Percentiles rank a stretch among this genome's conserved stretches.
phyloP scores from a whole-genome alignment of 2,888 invertebrate genomes.

The Seladonia tumulorum region DNA sequence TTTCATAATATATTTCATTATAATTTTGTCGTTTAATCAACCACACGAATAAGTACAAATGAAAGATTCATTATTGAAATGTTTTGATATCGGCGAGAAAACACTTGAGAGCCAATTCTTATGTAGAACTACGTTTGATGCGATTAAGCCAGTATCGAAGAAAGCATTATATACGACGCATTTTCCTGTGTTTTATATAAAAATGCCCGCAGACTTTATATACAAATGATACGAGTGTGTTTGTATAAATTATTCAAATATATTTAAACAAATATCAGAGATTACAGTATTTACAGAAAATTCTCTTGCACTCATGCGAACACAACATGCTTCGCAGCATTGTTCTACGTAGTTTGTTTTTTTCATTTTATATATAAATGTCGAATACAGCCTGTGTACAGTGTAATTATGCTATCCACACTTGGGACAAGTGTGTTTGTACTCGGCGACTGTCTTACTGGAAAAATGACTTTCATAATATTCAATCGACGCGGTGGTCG shows the following conservation, averaged over 20 bases:
- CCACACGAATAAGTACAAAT: background rate
- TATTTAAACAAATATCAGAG: slow-evolving; percentile 83
- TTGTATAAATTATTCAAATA: slow-evolving; percentile 83
- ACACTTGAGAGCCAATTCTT: background rate
- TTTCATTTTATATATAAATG: slow-evolving; percentile 30
- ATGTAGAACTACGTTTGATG: background rate
- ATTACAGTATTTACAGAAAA: slow-evolving; percentile 82
- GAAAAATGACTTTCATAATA: slow-evolving; percentile 47
- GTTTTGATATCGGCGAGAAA: background rate
- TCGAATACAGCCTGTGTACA: slow-evolving; percentile 49
- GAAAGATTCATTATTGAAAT: background rate
- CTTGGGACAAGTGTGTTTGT: slow-evolving; percentile 26
- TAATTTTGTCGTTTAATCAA: background rate
- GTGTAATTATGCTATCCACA: slow-evolving; percentile 44
- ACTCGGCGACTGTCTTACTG: slow-evolving; percentile 47
- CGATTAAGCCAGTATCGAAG: slow-evolving; percentile 15
- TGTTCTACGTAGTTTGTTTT: slow-evolving; percentile 48
- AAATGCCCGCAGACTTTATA: slow-evolving; percentile 20
- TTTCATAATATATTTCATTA: slow-evolving; percentile 11
- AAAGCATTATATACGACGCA: slow-evolving; percentile 10
- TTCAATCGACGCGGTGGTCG: slow-evolving; percentile 44
- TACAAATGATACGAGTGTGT: slow-evolving; percentile 53
- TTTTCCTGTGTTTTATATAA: slow-evolving; percentile 34
- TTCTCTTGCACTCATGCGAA: slow-evolving; percentile 78
- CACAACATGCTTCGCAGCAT: slow-evolving; percentile 74